A percentile compares a stretch with the other conserved stretches of the same genome.
Evolutionary conservation across 2,888 invertebrate genomes (phyloP).

Genomic region (Acronicta leporina): DNA sequence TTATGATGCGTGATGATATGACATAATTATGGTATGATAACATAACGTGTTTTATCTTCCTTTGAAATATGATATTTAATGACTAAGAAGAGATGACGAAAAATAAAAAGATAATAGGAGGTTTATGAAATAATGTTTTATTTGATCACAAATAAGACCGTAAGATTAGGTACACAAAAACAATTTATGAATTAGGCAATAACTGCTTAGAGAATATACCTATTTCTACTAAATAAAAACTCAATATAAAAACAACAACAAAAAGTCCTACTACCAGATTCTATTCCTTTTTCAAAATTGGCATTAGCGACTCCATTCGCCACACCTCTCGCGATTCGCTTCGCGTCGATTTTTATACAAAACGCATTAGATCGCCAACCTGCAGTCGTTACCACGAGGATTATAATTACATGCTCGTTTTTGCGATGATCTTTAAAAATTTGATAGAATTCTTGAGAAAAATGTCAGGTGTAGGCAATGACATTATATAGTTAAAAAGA

Average conservation of each 20-base stretch:
- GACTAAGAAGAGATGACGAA: too few relatives aligned
- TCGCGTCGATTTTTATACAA: conserved; percentile 31
- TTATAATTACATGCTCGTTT: conserved; percentile 67
- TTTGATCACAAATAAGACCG: too few relatives aligned
- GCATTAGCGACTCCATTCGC: conserved; percentile 40
- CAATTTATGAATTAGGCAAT: too few relatives aligned
- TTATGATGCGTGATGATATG: too few relatives aligned
- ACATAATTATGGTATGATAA: too few relatives aligned
- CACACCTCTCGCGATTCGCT: conserved; percentile 34
- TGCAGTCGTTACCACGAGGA: conserved; percentile 70
- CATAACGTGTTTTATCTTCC: too few relatives aligned
- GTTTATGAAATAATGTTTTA: too few relatives aligned
- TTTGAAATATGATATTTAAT: too few relatives aligned
- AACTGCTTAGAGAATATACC: too few relatives aligned
- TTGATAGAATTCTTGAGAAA: conserved; percentile 6
- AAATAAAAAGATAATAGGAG: too few relatives aligned
- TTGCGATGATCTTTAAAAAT: conserved; percentile 19
- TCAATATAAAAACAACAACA: not conserved
- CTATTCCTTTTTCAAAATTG: conserved; percentile 21
- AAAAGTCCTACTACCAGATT: not conserved
- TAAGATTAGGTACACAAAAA: too few relatives aligned
- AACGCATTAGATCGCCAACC: conserved; percentile 38
- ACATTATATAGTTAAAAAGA: too few relatives aligned
- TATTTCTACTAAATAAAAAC: not conserved
- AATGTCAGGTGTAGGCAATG: conserved; percentile 40